phyloP scores from a whole-genome alignment of 2,797 vertebrate species.

The Hemitrygon akajei region DNA sequence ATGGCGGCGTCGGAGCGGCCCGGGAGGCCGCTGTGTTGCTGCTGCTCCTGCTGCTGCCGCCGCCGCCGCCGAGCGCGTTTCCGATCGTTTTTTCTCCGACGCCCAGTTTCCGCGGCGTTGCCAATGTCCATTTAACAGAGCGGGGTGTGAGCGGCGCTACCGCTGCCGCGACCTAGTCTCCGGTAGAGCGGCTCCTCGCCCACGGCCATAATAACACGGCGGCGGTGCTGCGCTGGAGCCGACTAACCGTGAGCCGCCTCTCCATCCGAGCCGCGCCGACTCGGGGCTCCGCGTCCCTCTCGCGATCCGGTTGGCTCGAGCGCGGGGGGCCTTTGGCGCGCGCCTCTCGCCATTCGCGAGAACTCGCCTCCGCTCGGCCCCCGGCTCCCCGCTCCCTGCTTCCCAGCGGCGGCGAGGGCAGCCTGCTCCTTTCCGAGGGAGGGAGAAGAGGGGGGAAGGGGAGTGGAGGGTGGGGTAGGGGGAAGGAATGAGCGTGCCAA shows the following conservation, averaged over 20 bases:
- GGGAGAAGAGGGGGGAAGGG: neutral
- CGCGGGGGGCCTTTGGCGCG: neutral
- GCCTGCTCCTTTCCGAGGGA: neutral
- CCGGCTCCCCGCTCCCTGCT: neutral
- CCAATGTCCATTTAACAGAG: constrained; percentile 35
- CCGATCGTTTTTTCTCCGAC: constrained; percentile 28
- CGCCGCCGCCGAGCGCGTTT: constrained; percentile 10
- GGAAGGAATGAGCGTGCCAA: neutral
- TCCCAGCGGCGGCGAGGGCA: neutral
- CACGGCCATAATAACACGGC: neutral
- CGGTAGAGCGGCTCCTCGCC: neutral
- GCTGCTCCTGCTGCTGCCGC: neutral
- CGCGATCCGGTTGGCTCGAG: neutral
- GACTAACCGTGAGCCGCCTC: neutral
- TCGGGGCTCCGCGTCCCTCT: constrained; percentile 9
- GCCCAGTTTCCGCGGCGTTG: constrained; percentile 25
- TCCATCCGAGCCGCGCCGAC: constrained; percentile 29
- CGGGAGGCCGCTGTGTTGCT: neutral
- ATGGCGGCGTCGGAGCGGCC: constrained; percentile 67
- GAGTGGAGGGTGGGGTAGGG: neutral
- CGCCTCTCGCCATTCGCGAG: constrained; percentile 31
- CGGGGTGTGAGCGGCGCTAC: neutral
- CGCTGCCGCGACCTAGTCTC: neutral
- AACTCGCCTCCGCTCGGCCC: neutral
- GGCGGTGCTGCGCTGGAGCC: constrained; percentile 1